These are phyloP conservation scores for Mareca strepera DNA, from an alignment of 2,797 vertebrate genomes.

Conservation along the genomic window DNA sequence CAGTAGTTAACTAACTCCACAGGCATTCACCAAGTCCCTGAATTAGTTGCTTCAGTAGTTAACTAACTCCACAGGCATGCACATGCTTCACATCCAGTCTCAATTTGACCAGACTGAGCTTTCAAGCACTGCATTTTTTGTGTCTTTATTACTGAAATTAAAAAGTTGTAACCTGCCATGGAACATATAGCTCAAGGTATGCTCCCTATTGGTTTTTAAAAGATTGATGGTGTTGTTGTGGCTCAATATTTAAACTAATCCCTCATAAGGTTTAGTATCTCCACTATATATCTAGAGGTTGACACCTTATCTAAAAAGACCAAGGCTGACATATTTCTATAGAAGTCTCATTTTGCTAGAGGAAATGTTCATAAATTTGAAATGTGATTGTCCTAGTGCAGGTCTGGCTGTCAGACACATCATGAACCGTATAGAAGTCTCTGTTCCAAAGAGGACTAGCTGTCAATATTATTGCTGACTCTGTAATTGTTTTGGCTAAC, in stretches of 20 bases:
- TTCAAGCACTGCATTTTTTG: neutral
- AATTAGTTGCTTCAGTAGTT: neutral
- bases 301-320: neutral
- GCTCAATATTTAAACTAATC: neutral
- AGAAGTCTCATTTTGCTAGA: neutral
- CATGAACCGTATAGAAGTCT: neutral
- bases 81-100: neutral
- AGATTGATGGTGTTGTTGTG: neutral
- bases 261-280: neutral
- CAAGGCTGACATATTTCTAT: neutral
- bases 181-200: neutral
- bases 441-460: neutral
- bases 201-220: neutral
- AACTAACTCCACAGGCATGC: neutral
- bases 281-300: neutral
- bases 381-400: neutral
- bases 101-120: neutral
- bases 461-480: neutral
- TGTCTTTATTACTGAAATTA: neutral
- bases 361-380: neutral
- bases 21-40: neutral
- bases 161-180: neutral
- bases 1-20: neutral
- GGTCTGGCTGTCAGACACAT: neutral
- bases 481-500: neutral